Base-by-base conservation (phyloP, 2,888 invertebrate species). In the Cremastobaeus sp. region DNA sequence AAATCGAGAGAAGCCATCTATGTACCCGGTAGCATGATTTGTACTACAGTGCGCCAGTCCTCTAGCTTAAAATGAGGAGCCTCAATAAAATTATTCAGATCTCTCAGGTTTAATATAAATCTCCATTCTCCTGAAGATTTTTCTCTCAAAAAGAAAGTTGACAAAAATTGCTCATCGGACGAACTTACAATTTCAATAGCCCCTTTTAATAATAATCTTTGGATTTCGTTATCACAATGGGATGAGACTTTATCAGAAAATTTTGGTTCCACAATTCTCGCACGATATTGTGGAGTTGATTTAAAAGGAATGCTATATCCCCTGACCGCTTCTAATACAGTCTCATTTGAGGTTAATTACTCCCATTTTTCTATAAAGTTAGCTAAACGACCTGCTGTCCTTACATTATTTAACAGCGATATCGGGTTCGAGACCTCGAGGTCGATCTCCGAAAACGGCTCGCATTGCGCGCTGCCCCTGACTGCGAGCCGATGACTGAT, bases 231-330 rank as follows among this genome's bases (percentile, higher is more conserved):
- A n/a, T n/a, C n/a, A n/a, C n/a, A n/a, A n/a, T n/a, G n/a, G n/a
- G n/a, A n/a, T n/a, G n/a, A n/a, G n/a, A n/a, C n/a, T n/a, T n/a
- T 34, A n/a, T 39, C 30, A 20, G 57, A 25, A 17, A 17, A n/a
- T n/a, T n/a, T 54, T 43, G 39, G 25, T n/a, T 39, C 18, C 14
- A 15, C 9, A n/a, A 62, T n/a, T n/a, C n/a, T n/a, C n/a, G 37
- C 28, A 15, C 59, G n/a, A n/a, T n/a, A n/a, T n/a, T n/a, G n/a
- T n/a, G n/a, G n/a, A n/a, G n/a, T n/a, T 1, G 48, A 39, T 2
- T 18, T 32, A 32, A 41, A 55, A 1, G 41, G 55, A 14, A 73
- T 73, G 15, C 54, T 15, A 11, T 73, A 66, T 1, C 60, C 55
- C 28, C 20, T 21, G 12, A 62, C 30, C 6, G 62, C 48, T n/a